phyloP scores from a whole-genome alignment of 2,888 invertebrate genomes.

The Cyclophora punctaria region DNA sequence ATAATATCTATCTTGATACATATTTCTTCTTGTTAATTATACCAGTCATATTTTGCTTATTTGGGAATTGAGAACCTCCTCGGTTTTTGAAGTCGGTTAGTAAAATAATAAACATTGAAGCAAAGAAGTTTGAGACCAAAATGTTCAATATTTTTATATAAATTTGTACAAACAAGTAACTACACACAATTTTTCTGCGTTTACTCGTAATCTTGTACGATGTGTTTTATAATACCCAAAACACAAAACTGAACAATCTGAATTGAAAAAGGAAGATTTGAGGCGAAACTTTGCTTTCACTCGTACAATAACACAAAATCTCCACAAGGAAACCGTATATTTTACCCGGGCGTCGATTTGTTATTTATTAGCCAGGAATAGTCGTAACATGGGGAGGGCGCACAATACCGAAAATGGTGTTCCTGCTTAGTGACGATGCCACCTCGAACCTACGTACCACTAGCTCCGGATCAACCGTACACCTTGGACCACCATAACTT shows the following conservation, averaged over 20 bases:
- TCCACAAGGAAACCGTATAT: conserved; percentile 62
- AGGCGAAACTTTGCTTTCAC: conserved; percentile 41
- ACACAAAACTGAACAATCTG: conserved; percentile 14
- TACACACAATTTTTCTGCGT: too few relatives aligned
- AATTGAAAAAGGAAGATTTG: conserved; percentile 44
- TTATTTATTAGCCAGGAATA: conserved; percentile 73
- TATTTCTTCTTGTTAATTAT: too few relatives aligned
- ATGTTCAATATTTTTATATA: too few relatives aligned
- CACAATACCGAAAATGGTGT: conserved; percentile 67
- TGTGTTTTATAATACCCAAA: too few relatives aligned
- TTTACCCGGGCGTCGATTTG: conserved; percentile 71
- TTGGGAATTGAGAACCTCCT: too few relatives aligned
- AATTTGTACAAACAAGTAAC: too few relatives aligned
- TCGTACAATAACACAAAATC: conserved; percentile 49
- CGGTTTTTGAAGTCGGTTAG: too few relatives aligned
- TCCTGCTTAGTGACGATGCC: conserved; percentile 66
- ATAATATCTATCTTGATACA: too few relatives aligned
- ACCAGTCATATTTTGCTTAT: too few relatives aligned
- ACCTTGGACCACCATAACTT: conserved; percentile 35
- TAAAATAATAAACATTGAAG: too few relatives aligned
- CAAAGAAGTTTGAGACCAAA: too few relatives aligned
- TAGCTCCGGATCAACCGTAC: conserved; percentile 43
- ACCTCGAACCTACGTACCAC: conserved; percentile 53
- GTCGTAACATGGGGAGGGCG: conserved; percentile 65
- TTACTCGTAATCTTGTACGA: too few relatives aligned